These are phyloP conservation scores for Doryteuthis pealeii DNA, from an alignment of 1,140 invertebrate genomes.

Conservation along the genomic window DNA sequence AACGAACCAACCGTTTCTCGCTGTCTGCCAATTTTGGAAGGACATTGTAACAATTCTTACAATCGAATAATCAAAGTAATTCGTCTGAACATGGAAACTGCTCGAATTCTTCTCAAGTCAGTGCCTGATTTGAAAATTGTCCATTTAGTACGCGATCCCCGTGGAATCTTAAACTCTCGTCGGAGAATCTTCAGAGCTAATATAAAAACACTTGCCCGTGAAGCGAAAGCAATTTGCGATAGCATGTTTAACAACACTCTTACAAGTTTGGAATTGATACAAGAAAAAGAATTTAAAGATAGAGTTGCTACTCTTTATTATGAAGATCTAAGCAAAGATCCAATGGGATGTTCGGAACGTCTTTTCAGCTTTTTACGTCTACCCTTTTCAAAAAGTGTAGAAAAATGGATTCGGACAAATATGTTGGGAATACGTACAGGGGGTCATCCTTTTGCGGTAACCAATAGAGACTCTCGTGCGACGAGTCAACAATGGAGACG, in stretches of 20 bases:
- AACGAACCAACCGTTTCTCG: not conserved
- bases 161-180: conserved; percentile 22
- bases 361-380: not conserved
- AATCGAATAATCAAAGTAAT: conserved; percentile 19
- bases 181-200: conserved; percentile 7
- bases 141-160: conserved; percentile 21
- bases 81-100: conserved; percentile 14
- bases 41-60: conserved; percentile 8
- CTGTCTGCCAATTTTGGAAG: conserved; percentile 15
- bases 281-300: not conserved
- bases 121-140: conserved; percentile 19
- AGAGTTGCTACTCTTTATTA: not conserved
- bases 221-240: not conserved
- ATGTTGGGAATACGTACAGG: not conserved
- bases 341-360: not conserved
- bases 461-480: not conserved
- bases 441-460: not conserved
- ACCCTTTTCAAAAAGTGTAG: not conserved
- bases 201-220: not conserved
- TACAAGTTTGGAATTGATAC: not conserved
- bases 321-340: not conserved
- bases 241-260: not conserved
- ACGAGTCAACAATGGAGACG: not conserved
- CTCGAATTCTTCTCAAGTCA: not conserved
- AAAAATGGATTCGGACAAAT: not conserved